Conservation (phyloP, 2,797 vertebrate genomes). For the Thamnophis elegans region DNA sequence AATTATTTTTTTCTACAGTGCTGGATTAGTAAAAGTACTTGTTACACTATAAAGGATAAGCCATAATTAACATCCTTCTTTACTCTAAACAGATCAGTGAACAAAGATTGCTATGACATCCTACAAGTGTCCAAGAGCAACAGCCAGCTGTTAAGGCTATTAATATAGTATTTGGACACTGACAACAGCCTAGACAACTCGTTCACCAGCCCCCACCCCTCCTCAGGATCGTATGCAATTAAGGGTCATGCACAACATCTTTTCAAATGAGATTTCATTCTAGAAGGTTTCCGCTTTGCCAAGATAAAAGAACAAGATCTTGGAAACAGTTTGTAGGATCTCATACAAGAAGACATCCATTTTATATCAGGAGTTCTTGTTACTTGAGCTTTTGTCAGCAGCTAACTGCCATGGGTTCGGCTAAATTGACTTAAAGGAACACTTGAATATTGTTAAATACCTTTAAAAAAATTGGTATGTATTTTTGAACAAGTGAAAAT, state of each 20-base stretch:
- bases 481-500: slow-evolving; percentile 6
- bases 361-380: neutral
- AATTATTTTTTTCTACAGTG: slow-evolving; percentile 35
- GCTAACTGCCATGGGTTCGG: neutral
- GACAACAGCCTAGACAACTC: neutral
- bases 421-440: neutral
- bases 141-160: slow-evolving; percentile 50
- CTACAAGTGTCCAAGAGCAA: slow-evolving; percentile 53
- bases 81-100: slow-evolving; percentile 52
- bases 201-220: neutral
- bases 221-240: neutral
- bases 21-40: slow-evolving; percentile 68
- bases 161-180: slow-evolving; percentile 26
- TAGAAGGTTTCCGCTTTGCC: neutral
- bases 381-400: slow-evolving; percentile 7
- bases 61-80: slow-evolving; percentile 62
- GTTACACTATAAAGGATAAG: slow-evolving; percentile 63
- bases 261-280: neutral
- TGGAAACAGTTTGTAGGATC: neutral
- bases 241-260: neutral
- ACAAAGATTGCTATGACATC: slow-evolving; percentile 61
- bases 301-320: neutral
- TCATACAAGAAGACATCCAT: neutral
- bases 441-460: neutral
- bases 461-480: neutral